Conservation (phyloP, 2,888 invertebrate genomes). For the Gasteruption jaculator region DNA sequence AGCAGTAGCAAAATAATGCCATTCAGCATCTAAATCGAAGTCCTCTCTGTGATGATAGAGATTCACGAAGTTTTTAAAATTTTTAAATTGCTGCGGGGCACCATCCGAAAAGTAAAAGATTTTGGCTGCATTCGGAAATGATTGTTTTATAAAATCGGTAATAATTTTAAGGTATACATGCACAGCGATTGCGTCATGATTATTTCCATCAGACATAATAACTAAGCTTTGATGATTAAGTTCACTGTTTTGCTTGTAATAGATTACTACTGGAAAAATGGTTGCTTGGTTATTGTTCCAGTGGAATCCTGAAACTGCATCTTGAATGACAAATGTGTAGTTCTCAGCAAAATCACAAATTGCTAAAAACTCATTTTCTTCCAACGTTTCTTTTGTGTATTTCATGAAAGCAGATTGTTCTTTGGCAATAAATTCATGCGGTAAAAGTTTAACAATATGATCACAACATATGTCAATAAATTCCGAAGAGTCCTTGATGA, state of each 20-base stretch:
- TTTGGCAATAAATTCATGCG: slow-evolving; percentile 20
- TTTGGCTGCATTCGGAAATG: too few species aligned
- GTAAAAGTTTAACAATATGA: slow-evolving; percentile 8
- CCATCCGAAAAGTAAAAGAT: background rate
- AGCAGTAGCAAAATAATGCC: too few species aligned
- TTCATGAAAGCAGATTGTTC: slow-evolving; percentile 17
- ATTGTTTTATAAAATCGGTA: slow-evolving; percentile 9
- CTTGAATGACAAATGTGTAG: slow-evolving; percentile 19
- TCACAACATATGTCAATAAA: slow-evolving; percentile 4
- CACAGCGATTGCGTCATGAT: slow-evolving; percentile 16
- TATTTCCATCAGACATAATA: slow-evolving; percentile 13
- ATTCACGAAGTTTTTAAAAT: slow-evolving; percentile 7
- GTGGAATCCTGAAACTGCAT: slow-evolving; percentile 19
- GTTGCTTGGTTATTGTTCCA: too few species aligned
- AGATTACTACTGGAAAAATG: slow-evolving; percentile 16
- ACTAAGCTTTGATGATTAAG: slow-evolving; percentile 13
- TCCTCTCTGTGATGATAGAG: slow-evolving; percentile 10
- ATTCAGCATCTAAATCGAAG: slow-evolving; percentile 7
- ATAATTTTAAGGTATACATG: slow-evolving; percentile 5
- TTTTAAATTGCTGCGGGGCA: slow-evolving; percentile 9
- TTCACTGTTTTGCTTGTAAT: slow-evolving; percentile 13
- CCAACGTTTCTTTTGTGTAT: slow-evolving; percentile 16
- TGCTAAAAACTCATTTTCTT: slow-evolving; percentile 12
- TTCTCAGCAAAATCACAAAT: slow-evolving; percentile 26
- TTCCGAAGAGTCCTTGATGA: slow-evolving; percentile 6